Evolutionary conservation across 2,113 vertebrate genomes (phyloP), one percentile per base, ranked within the genome.

Genomic region (Anolis carolinensis): DNA sequence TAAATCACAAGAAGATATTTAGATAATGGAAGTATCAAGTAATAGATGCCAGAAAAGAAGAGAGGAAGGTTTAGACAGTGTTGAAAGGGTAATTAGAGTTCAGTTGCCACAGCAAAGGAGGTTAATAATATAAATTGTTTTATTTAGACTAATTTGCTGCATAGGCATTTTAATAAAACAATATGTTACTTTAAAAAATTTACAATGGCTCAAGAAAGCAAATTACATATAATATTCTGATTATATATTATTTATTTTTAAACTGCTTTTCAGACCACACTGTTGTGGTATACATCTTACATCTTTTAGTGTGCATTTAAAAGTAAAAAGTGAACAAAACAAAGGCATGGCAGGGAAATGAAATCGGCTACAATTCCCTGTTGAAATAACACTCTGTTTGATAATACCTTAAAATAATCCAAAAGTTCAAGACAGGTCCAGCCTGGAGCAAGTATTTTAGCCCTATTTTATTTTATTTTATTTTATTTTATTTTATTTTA

Each of bases 1-100:
- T 25, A 83, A 92, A 92, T 72, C 90, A 93, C 71, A 59, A 84
- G 73, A 87, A 83, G 0, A 0, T 63, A 65, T 83, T 85, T 79
- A 91, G 82, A 73, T 50, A 74, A 74, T 44, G 20, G 2, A 4
- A 71, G 27, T 63, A 20, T 70, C 1, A 59, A 74, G 10, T 3
- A 85, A 87, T 79, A 9, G 7, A 76, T 2, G 16, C 59, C 67
- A 13, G 2, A 76, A 86, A 90, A 7, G 59, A 81, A 84, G 25
- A 73, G 2, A 8, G 2, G 76, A 73, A 78, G 36, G 52, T 2
- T 88, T 79, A 25, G n/a, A 16, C 13, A 59, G 55, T 59, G 84
- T 4, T 85, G 90, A 18, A 65, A 16, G 48, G 9, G 74, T 70
- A 68, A 85, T 48, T 48, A 52, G 30, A 2, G 62, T 68, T 55